Conservation (phyloP, 1,140 invertebrate genomes). For the Tetraneura akinire region DNA sequence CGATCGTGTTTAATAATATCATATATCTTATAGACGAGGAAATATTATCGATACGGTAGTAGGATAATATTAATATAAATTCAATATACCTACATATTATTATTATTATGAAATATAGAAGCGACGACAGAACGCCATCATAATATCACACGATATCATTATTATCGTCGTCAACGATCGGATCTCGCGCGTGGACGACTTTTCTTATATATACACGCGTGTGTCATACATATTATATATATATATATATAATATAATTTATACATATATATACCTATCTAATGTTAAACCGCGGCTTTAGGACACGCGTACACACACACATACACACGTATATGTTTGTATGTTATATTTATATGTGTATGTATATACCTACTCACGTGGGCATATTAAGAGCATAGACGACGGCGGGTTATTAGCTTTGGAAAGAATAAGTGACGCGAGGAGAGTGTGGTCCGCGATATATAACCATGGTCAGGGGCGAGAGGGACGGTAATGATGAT, state of each 20-base stretch:
- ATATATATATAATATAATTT: no score
- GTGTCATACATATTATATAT: no score
- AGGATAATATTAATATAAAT: no score
- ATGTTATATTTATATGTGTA: no score
- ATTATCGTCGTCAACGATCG: not conserved
- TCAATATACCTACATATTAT: no score
- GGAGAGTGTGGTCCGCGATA: not conserved
- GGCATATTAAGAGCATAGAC: not conserved
- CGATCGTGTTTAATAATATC: no score
- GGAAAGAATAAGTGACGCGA: not conserved
- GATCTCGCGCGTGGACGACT: not conserved
- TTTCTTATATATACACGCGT: not conserved
- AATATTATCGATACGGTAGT: no score
- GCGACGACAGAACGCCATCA: not conserved
- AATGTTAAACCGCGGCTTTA: slow-evolving; percentile 34
- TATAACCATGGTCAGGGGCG: not conserved
- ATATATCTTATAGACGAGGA: no score
- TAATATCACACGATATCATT: not conserved
- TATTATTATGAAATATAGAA: no score
- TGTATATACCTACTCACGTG: no score
- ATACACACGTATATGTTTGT: no score
- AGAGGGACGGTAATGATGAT: slow-evolving; percentile 40
- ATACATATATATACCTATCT: not conserved
- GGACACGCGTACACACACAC: no score
- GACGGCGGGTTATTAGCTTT: slow-evolving; percentile 36